Evolutionary conservation across 2,113 vertebrate genomes (phyloP).

Genomic region (Pholis gunnellus): DNA sequence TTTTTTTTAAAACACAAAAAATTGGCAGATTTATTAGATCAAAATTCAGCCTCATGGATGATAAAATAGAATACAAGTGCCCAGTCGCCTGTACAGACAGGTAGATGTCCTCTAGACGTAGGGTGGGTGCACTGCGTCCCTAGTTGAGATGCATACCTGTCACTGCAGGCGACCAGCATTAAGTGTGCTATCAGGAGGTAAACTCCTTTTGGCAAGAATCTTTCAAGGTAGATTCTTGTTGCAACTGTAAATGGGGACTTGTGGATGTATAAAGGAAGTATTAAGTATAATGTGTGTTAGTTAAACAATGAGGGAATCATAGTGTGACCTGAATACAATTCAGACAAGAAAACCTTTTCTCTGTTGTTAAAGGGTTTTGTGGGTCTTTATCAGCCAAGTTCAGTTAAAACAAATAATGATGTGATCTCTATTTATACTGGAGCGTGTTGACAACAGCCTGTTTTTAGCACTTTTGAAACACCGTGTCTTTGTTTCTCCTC

Average conservation of each 20-base stretch:
- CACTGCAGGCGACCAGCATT: not conserved
- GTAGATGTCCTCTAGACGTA: too few species aligned
- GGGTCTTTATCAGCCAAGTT: not conserved
- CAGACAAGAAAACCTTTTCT: not conserved
- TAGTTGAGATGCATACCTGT: too few species aligned
- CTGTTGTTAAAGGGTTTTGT: not conserved
- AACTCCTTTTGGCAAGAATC: not conserved
- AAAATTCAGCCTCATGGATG: too few species aligned
- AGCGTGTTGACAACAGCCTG: too few species aligned
- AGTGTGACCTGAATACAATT: not conserved
- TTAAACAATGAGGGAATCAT: not conserved
- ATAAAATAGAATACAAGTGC: too few species aligned
- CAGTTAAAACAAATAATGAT: conserved; percentile 12
- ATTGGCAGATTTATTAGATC: too few species aligned
- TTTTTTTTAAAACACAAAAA: too few species aligned
- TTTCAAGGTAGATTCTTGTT: not conserved
- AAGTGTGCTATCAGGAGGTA: not conserved
- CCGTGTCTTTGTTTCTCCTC: not conserved
- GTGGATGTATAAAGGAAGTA: not conserved
- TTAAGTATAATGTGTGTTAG: not conserved
- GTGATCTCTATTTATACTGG: not conserved
- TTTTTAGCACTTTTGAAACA: not conserved
- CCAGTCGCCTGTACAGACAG: too few species aligned
- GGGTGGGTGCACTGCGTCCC: too few species aligned
- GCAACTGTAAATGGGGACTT: too few species aligned